Evolutionary conservation across 2,113 vertebrate genomes (phyloP).

Genomic region (Ailuropoda melanoleuca): DNA sequence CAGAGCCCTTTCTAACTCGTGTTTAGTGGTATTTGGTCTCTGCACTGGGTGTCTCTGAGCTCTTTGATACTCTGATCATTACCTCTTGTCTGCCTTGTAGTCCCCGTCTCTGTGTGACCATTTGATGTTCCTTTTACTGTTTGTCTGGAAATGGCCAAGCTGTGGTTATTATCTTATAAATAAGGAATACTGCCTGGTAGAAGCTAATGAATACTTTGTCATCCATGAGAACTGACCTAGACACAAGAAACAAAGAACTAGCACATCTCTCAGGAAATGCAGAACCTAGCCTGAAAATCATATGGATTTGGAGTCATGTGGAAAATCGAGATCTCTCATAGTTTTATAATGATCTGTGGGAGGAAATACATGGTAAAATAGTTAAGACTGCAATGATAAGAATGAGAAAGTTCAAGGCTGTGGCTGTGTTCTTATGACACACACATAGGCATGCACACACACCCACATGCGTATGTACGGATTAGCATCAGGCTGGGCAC

Average conservation of each 20-base stretch:
- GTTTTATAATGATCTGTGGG: background rate
- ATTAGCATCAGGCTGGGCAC: background rate
- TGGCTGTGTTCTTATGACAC: background rate
- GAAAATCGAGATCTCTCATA: background rate
- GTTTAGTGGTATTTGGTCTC: background rate
- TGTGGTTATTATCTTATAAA: background rate
- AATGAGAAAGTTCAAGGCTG: background rate
- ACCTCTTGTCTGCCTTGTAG: background rate
- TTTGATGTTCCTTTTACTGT: background rate
- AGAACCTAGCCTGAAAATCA: background rate
- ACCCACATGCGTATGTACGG: fast-evolving
- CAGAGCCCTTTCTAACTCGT: background rate
- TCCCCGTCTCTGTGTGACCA: background rate
- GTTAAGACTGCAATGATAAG: background rate
- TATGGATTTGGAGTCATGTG: background rate
- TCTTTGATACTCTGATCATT: background rate
- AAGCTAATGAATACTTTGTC: background rate
- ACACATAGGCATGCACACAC: fast-evolving
- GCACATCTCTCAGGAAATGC: background rate
- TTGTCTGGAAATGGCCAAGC: background rate
- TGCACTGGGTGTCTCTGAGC: background rate
- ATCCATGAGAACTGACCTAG: background rate
- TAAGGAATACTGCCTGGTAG: background rate
- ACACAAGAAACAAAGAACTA: background rate
- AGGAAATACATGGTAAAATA: background rate